Evolutionary conservation across 2,888 invertebrate genomes (phyloP).

Genomic region (Thysanoteuthis rhombus): DNA sequence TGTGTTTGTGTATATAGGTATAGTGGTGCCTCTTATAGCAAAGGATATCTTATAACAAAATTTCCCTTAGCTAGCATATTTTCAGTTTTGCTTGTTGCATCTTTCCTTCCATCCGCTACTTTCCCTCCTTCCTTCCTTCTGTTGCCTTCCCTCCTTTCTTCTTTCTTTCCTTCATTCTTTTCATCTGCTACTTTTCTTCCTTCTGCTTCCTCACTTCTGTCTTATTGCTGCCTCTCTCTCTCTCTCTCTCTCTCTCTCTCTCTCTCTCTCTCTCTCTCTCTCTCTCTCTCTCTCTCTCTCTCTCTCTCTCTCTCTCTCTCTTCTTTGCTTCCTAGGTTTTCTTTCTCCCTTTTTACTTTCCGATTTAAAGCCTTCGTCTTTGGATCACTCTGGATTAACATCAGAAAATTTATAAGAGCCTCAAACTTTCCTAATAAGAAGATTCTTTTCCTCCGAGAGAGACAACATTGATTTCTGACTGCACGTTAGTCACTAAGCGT

Average conservation of each 20-base stretch:
- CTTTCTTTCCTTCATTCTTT: no score
- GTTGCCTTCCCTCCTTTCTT: no score
- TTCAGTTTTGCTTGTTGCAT: no score
- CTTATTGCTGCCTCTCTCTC: neutral
- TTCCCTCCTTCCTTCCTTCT: no score
- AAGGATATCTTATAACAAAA: no score
- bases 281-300: neutral
- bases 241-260: neutral
- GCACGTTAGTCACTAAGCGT: neutral
- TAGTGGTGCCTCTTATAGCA: no score
- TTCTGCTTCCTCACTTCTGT: no score
- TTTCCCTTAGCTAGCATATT: no score
- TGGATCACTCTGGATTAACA: neutral
- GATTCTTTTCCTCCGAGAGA: neutral
- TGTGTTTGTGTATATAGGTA: no score
- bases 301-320: no score
- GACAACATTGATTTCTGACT: neutral
- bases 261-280: neutral
- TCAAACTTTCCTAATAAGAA: neutral
- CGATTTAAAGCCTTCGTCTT: neutral
- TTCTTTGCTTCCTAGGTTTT: neutral
- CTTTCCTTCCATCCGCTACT: no score
- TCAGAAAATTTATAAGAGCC: neutral
- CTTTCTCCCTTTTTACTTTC: neutral
- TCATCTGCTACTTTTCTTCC: no score